Evolutionary conservation across 2,113 vertebrate species (phyloP).

Genomic region (Felis chaus): DNA sequence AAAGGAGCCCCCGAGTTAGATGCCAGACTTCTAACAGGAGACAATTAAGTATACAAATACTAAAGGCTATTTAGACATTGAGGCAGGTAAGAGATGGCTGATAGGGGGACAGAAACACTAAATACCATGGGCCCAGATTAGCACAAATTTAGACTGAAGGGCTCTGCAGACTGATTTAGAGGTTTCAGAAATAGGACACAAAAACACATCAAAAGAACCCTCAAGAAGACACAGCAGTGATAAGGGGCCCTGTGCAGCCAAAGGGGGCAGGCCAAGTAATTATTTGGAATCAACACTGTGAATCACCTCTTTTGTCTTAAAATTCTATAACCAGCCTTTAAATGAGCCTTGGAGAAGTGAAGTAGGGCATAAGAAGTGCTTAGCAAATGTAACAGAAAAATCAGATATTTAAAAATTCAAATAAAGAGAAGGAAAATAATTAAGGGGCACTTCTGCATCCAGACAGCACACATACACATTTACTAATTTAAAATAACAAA

Average conservation of each 20-base stretch:
- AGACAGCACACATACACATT: conserved; percentile 7
- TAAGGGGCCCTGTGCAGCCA: neutral
- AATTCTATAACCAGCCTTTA: conserved; percentile 18
- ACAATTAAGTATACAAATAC: neutral
- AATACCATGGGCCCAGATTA: neutral
- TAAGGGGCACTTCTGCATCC: neutral
- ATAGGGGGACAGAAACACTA: neutral
- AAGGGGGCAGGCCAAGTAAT: neutral
- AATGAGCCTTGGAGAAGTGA: neutral
- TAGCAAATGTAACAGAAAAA: conserved; percentile 1
- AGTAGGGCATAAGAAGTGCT: neutral
- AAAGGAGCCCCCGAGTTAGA: neutral
- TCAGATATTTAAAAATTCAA: conserved; percentile 3
- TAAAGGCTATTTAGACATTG: neutral
- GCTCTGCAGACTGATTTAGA: neutral
- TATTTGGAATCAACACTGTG: neutral
- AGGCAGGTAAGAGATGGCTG: neutral
- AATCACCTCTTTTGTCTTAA: neutral
- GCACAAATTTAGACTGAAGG: neutral
- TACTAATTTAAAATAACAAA: conserved; percentile 32
- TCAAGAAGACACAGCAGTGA: neutral
- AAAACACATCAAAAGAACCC: neutral
- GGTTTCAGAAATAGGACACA: neutral
- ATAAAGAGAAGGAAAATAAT: conserved; percentile 5
- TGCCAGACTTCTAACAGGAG: neutral